A percentile compares a stretch with the other conserved stretches of the same genome.
These are phyloP conservation scores for Tricholauxania praeusta DNA, from an alignment of 2,888 invertebrate genomes.

Conservation along the genomic window DNA sequence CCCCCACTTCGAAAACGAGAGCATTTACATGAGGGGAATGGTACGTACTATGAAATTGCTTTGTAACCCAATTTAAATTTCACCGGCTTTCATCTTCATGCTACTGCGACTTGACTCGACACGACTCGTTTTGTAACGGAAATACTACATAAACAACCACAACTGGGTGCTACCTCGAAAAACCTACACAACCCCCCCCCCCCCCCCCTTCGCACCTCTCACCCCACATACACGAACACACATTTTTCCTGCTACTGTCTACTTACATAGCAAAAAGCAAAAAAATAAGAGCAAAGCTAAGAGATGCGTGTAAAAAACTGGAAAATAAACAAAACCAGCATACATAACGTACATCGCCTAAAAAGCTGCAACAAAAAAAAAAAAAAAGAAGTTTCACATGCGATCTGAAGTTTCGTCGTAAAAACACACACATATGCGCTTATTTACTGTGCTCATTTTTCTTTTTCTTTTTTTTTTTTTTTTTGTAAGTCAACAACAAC, in stretches of 20 bases:
- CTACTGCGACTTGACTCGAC: neutral
- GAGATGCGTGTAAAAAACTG: neutral
- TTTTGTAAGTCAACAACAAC: neutral
- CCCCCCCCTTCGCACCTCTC: no score
- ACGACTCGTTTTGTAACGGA: neutral
- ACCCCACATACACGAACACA: no score
- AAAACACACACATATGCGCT: neutral
- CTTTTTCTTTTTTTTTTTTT: no score
- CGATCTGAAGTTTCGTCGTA: neutral
- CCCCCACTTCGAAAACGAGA: no score
- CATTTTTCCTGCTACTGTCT: no score
- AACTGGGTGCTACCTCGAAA: no score
- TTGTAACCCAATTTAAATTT: conserved; percentile 20
- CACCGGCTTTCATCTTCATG: conserved; percentile 7
- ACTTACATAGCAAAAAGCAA: no score
- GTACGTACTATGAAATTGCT: conserved; percentile 2
- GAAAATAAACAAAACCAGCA: neutral
- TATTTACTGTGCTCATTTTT: conserved; percentile 15
- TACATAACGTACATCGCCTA: neutral
- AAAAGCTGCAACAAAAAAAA: conserved; percentile 4
- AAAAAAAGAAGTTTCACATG: neutral
- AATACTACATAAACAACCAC: no score
- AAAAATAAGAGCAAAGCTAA: no score
- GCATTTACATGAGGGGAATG: no score
- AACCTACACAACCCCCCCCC: no score